Conservation (phyloP, 2,113 vertebrate species). For the Octodon degus region DNA sequence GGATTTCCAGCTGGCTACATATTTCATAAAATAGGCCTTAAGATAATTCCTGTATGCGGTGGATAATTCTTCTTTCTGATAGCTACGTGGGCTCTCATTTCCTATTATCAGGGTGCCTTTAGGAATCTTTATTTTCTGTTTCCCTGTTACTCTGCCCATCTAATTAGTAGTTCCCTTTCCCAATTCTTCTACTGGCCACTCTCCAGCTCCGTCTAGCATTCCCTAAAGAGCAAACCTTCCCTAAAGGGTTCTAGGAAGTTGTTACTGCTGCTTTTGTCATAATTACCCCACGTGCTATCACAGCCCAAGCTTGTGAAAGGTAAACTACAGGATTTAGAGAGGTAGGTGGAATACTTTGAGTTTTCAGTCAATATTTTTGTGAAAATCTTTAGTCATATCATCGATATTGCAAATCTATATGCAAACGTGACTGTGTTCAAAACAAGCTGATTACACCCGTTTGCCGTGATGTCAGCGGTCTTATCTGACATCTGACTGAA, state of each 20-base stretch:
- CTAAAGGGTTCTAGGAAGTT: neutral
- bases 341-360: neutral
- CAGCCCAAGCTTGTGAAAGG: neutral
- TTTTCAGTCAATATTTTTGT: neutral
- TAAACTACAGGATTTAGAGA: slow-evolving; percentile 30
- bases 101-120: slow-evolving; percentile 38
- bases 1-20: slow-evolving; percentile 52
- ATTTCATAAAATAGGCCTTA: slow-evolving; percentile 48
- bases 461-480: neutral
- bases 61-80: slow-evolving; percentile 60
- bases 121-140: slow-evolving; percentile 50
- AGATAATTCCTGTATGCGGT: slow-evolving; percentile 46
- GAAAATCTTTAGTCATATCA: neutral
- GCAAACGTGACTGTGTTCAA: neutral
- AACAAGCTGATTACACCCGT: neutral
- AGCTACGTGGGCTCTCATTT: neutral
- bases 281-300: neutral
- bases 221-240: neutral
- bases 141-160: slow-evolving; percentile 27
- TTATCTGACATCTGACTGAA: neutral
- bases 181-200: slow-evolving; percentile 10
- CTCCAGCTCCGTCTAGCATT: neutral
- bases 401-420: neutral
- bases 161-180: slow-evolving; percentile 55
- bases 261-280: slow-evolving; percentile 8